Evolutionary conservation across 2,113 vertebrate genomes (phyloP).

Genomic region (Butorides virescens): DNA sequence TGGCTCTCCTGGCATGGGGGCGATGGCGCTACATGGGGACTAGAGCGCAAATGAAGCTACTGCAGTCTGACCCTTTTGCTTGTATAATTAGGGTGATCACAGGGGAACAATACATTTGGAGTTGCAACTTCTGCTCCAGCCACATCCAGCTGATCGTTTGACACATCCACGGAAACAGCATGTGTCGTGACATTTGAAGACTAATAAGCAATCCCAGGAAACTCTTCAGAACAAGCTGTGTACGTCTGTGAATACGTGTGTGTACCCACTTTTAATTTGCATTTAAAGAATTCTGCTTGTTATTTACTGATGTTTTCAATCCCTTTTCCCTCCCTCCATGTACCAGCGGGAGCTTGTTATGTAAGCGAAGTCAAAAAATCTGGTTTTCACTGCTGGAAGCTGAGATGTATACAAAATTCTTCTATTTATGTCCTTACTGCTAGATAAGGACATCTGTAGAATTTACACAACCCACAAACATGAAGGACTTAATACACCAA

Average conservation of each 20-base stretch:
- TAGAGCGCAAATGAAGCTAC: neutral
- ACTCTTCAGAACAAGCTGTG: neutral
- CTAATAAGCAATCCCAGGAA: neutral
- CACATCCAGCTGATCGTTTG: neutral
- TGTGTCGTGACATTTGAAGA: neutral
- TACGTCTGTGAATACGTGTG: neutral
- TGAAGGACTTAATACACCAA: neutral
- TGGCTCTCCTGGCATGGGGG: neutral
- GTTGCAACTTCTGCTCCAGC: neutral
- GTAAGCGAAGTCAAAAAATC: neutral
- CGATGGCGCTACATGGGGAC: neutral
- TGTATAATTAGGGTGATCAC: neutral
- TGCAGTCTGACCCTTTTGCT: neutral
- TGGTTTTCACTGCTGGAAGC: neutral
- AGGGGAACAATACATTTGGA: neutral
- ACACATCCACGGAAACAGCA: neutral
- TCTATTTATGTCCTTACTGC: neutral
- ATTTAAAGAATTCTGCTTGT: constrained; percentile 1
- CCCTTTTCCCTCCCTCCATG: neutral
- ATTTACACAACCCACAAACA: neutral
- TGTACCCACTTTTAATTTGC: neutral
- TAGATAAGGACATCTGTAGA: neutral
- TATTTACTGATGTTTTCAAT: neutral
- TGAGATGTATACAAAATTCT: neutral
- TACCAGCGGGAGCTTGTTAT: neutral